Conservation (phyloP, 2,888 invertebrate species). For the Cylloceria caligata region DNA sequence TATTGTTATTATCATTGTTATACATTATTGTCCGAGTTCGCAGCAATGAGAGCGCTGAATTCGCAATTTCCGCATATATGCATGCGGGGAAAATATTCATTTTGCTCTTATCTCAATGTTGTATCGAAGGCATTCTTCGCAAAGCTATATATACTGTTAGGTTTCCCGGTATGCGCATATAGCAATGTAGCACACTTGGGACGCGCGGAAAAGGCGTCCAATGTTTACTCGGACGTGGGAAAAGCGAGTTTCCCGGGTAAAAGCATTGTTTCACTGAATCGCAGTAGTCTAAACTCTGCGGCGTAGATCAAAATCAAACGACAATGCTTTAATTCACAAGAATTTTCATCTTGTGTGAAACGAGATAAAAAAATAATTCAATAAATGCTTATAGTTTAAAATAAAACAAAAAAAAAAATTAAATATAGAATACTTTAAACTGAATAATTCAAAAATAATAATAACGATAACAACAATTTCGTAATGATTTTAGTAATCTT, state of each 20-base stretch:
- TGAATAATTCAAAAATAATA: no score
- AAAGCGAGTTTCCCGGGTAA: constrained; percentile 43
- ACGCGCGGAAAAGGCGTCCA: constrained; percentile 35
- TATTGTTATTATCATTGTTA: constrained; percentile 21
- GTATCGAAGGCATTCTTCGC: constrained; percentile 53
- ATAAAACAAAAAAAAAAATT: no score
- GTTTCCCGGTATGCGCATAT: constrained; percentile 51
- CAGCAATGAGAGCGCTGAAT: constrained; percentile 32
- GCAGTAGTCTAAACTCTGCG: background rate
- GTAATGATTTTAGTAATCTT: no score
- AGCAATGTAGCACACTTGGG: constrained; percentile 21
- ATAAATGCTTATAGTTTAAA: no score
- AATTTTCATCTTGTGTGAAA: background rate
- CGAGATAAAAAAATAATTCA: no score
- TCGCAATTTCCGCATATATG: background rate
- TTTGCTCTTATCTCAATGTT: constrained; percentile 34
- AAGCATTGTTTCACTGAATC: constrained; percentile 37
- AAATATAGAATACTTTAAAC: no score
- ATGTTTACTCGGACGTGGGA: constrained; percentile 61
- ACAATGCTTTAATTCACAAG: background rate
- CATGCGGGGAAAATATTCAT: constrained; percentile 27
- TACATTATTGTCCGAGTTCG: constrained; percentile 29
- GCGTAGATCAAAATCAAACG: background rate
- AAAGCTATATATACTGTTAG: constrained; percentile 56
- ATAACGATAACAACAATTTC: no score